Base-by-base conservation (phyloP, 2,113 vertebrate species). In the Malurus elegans region DNA sequence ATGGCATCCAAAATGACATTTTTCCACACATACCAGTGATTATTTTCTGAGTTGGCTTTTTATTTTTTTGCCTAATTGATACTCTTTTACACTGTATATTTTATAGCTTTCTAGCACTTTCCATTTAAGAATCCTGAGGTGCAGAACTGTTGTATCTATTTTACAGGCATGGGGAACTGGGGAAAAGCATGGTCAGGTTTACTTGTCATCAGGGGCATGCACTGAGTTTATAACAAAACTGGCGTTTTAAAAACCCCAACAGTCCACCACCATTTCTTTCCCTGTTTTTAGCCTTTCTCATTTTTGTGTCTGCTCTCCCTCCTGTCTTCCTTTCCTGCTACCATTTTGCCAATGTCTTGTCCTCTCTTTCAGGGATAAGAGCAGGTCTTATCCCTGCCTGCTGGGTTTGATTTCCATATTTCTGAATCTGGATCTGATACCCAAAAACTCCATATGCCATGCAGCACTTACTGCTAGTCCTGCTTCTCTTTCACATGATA, bases 1-100 rank as follows among this genome's bases (percentile, higher is more conserved):
- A 72, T 75, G 20, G 42, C 34, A 88, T 25, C n/a, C 76, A 64
- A 87, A 86, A 88, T 67, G 9, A 64, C 15, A 48, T 92, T 86
- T 90, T 94, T 62, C 19, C 47, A 61, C 58, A 92, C 50, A 76
- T 25, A 61, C 6, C 9, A 60, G 24, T 62, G 54, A 54, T 88
- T 88, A 44, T 83, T 93, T 95, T 91, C 56, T 78, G 60, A 83
- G 32, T 29, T 81, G 36, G 16, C 25, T 91, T 81, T 90, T 92
- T 69, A 38, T 24, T 79, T 83, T 80, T 60, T 38, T 86, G 54
- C 28, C 64, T 90, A 36, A 67, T 14, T 84, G 45, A 57, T 87
- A 20, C 6, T 75, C 85, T 86, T 93, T 66, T 44, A 79, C 62
- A 40, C 42, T 54, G 42, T 70, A 51, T 85, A 51, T 73, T 88